A percentile compares a stretch with the other conserved stretches of the same genome.
Evolutionary conservation across 2,113 vertebrate genomes (phyloP).

Genomic region (Choloepus hoffmanni): DNA sequence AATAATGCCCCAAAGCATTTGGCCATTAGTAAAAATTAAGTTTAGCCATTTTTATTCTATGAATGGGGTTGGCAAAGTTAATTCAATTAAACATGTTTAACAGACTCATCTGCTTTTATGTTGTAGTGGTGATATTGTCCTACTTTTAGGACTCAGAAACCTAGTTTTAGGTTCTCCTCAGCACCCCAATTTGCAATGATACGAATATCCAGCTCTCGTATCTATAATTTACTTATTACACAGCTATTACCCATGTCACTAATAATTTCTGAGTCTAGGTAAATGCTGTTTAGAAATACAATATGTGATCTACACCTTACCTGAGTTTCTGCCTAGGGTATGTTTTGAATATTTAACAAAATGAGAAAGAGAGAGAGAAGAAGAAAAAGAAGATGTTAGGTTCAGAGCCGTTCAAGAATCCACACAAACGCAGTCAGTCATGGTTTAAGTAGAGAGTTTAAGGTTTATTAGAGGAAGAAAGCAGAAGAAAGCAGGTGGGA

Average conservation of each 20-base stretch:
- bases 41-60: conserved; percentile 33
- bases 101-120: not conserved
- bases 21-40: not conserved
- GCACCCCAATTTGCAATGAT: not conserved
- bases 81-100: not conserved
- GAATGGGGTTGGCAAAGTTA: not conserved
- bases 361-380: not conserved
- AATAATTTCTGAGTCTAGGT: not conserved
- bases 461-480: too few species aligned
- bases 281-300: not conserved
- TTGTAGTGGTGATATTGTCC: not conserved
- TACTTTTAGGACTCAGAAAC: not conserved
- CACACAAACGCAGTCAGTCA: too few species aligned
- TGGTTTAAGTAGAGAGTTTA: too few species aligned
- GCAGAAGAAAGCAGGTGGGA: too few species aligned
- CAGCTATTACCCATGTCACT: not conserved
- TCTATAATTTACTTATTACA: not conserved
- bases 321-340: not conserved
- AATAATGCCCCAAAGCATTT: not conserved
- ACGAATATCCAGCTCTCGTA: not conserved
- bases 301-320: not conserved
- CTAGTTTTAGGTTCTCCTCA: not conserved
- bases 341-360: conserved; percentile 29
- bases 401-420: too few species aligned
- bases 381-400: too few species aligned